Conservation (phyloP, 2,888 invertebrate species). For the Onthophagus sagittarius region DNA sequence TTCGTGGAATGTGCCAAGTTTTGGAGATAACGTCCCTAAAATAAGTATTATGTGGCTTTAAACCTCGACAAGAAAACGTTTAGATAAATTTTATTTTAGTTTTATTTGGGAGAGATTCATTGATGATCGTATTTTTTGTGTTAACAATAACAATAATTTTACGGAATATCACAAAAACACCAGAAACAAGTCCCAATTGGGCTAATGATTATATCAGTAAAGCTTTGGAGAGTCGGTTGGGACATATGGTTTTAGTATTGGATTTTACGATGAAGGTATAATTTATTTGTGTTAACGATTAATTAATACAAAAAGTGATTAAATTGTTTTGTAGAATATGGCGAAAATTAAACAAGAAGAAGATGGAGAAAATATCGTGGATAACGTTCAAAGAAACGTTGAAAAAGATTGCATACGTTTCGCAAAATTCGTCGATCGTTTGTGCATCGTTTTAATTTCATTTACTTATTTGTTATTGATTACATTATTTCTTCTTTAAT, state of each 20-base stretch:
- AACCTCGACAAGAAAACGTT: not conserved
- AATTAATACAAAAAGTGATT: not conserved
- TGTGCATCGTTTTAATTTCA: constrained; percentile 23
- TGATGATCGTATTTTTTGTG: constrained; percentile 30
- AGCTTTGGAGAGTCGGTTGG: constrained; percentile 26
- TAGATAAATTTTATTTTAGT: constrained; percentile 34
- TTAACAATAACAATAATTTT: constrained; percentile 40
- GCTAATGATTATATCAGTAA: constrained; percentile 29
- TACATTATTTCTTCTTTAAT: not conserved
- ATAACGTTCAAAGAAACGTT: constrained; percentile 18
- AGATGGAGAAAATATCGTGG: constrained; percentile 36
- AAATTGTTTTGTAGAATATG: constrained; percentile 31
- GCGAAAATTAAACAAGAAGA: constrained; percentile 41
- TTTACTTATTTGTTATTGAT: not conserved
- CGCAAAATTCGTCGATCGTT: constrained; percentile 41
- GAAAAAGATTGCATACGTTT: constrained; percentile 40
- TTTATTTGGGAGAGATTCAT: constrained; percentile 38
- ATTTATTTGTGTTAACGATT: not conserved
- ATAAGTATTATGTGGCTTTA: constrained; percentile 45
- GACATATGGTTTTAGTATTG: constrained; percentile 28
- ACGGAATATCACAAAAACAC: constrained; percentile 33
- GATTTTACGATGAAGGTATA: constrained; percentile 30
- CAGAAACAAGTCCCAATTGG: constrained; percentile 35
- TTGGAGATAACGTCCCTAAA: constrained; percentile 57
- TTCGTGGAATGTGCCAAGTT: constrained; percentile 58